Percentiles rank a stretch among this genome's conserved stretches.
Evolutionary conservation across 2,888 invertebrate species (phyloP).

Genomic region (Hyles lineata): DNA sequence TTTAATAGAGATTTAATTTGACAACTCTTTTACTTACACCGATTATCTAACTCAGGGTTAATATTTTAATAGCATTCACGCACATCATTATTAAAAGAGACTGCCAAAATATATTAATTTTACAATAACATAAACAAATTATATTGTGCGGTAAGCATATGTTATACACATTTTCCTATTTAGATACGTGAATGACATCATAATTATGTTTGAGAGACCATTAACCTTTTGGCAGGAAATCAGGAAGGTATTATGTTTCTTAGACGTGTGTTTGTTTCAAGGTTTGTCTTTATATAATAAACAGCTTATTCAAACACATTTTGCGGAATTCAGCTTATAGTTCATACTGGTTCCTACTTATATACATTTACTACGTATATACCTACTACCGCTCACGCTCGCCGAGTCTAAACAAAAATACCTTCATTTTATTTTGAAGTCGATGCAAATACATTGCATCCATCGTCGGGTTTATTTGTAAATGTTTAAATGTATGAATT

Average conservation of each 20-base stretch:
- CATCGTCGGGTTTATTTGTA: slow-evolving; percentile 12
- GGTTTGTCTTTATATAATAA: background rate
- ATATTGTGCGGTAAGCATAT: background rate
- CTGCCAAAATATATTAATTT: background rate
- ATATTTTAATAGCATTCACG: too few relatives aligned
- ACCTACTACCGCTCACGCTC: slow-evolving; percentile 36
- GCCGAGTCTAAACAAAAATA: slow-evolving; percentile 30
- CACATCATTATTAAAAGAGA: too few relatives aligned
- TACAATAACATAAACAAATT: background rate
- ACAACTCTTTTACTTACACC: background rate
- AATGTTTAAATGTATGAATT: slow-evolving; percentile 32
- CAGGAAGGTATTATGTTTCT: slow-evolving; percentile 21
- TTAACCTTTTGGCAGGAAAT: slow-evolving; percentile 53
- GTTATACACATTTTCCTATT: slow-evolving; percentile 20
- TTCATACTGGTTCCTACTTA: background rate
- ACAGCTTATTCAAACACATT: too few relatives aligned
- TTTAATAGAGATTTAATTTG: background rate
- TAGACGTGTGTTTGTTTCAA: background rate
- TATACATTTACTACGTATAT: background rate
- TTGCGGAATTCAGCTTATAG: too few relatives aligned
- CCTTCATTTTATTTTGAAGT: background rate
- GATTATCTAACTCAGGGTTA: too few relatives aligned
- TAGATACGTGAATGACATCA: slow-evolving; percentile 50
- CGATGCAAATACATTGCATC: background rate
- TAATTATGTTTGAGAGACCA: slow-evolving; percentile 49